These are phyloP conservation scores for Hozukius guyotensis DNA, from an alignment of 2,797 vertebrate genomes.

Conservation along the genomic window DNA sequence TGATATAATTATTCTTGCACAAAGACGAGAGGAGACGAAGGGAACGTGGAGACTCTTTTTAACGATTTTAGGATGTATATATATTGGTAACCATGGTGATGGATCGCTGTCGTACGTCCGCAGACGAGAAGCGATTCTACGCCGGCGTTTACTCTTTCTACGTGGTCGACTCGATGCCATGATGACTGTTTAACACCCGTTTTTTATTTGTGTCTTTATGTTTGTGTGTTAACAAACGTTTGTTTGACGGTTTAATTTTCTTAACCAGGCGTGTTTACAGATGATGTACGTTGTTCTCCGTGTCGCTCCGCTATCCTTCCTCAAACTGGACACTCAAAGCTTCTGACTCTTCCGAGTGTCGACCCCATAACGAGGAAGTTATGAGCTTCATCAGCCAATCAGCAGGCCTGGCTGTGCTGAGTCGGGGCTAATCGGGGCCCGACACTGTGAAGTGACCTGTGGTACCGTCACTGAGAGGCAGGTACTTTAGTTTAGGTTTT, in stretches of 20 bases:
- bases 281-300: slow-evolving; percentile 24
- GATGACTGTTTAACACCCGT: slow-evolving; percentile 17
- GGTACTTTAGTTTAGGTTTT: slow-evolving; percentile 4
- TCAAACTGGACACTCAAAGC: neutral
- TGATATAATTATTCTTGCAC: slow-evolving; percentile 70
- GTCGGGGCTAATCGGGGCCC: neutral
- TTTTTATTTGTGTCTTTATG: slow-evolving; percentile 35
- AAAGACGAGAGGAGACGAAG: slow-evolving; percentile 38
- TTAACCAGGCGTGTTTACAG: slow-evolving; percentile 49
- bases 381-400: slow-evolving; percentile 50
- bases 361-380: neutral
- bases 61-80: slow-evolving; percentile 40
- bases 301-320: neutral
- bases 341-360: neutral
- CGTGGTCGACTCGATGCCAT: slow-evolving; percentile 18
- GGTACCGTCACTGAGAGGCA: slow-evolving; percentile 33
- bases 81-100: slow-evolving; percentile 18
- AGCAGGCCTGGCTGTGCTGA: slow-evolving; percentile 41
- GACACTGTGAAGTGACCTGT: slow-evolving; percentile 29
- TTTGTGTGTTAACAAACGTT: slow-evolving; percentile 39
- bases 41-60: slow-evolving; percentile 23
- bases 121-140: slow-evolving; percentile 14
- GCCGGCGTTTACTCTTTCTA: slow-evolving; percentile 46
- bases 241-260: slow-evolving; percentile 32
- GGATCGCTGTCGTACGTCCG: slow-evolving; percentile 22